Evolutionary conservation across 2,797 vertebrate species (phyloP), one percentile per base, ranked within the genome.

Genomic region (Cyclura pinguis): DNA sequence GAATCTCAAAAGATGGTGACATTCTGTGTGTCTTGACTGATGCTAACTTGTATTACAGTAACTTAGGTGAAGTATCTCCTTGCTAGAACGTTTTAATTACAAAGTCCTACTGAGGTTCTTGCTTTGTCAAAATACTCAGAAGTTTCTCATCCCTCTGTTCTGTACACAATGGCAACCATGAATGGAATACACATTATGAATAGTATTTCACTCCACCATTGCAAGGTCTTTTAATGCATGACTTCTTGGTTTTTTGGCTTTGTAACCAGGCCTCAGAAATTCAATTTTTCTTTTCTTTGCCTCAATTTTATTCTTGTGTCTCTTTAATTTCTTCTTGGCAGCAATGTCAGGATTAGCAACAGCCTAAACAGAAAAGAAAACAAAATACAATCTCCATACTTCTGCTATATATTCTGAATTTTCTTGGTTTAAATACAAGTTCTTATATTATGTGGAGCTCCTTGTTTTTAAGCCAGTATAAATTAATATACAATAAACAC

Each of bases 251-350:
- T 96, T 98, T 96, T 99, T 99, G 35, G 98, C 98, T 96, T 98
- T 99, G 93, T 98, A 98, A 57, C 96, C 96, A 0, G 98, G 98
- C 38, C 97, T 97, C 8, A 99, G 96, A 91, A 98, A 98, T 93
- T 98, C 98, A 0, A 98, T 98, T 96, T 99, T 99, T 94, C 99
- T 98, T 95, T 99, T 99, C 95, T 97, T 99, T 10, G 98, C 98
- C 97, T 99, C 98, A 0, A 97, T 98, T 97, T 99, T 99, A 95
- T 98, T 99, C 94, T 97, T 98, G 91, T 99, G 98, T 95, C 98
- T 99, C 96, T 99, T 99, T 62, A 99, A 91, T 94, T 99, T 99
- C 96, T 98, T 99, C 96, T 98, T 98, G n/a, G 99, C 99, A 72
- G 99, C 99, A 16, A 99, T 93, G 32, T 99, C 99, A 0, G 99